These are phyloP conservation scores for Cirrhinus mrigala DNA, from an alignment of 2,797 vertebrate genomes.

Conservation along the genomic window DNA sequence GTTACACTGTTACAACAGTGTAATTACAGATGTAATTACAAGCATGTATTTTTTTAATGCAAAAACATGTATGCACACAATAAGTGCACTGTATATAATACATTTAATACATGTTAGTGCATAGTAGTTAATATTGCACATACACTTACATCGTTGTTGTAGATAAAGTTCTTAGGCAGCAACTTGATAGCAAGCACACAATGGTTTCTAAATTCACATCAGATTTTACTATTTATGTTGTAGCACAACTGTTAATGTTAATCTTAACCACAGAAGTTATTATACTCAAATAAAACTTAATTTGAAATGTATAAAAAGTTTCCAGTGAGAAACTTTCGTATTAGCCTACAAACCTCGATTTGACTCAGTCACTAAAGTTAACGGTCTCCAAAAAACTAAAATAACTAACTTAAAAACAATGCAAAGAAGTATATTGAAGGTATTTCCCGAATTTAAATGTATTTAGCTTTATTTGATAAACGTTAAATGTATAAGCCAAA, in stretches of 20 bases:
- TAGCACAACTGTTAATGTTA: background rate
- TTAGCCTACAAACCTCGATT: background rate
- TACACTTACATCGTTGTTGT: background rate
- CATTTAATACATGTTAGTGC: background rate
- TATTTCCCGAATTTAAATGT: background rate
- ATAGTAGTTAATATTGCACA: background rate
- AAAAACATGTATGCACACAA: background rate
- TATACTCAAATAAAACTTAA: background rate
- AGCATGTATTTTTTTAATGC: background rate
- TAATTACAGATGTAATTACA: background rate
- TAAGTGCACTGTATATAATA: background rate
- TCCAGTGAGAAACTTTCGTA: no score
- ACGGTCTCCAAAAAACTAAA: background rate
- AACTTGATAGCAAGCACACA: background rate
- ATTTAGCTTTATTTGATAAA: background rate
- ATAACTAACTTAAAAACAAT: background rate
- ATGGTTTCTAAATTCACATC: background rate
- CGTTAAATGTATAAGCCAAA: background rate
- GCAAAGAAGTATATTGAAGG: background rate
- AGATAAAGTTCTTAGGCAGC: background rate
- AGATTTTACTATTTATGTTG: background rate
- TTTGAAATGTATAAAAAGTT: background rate
- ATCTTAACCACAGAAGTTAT: background rate
- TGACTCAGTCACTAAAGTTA: background rate
- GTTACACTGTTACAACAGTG: background rate